Conservation (phyloP, 2,113 vertebrate species). For the Lepisosteus osseus region DNA sequence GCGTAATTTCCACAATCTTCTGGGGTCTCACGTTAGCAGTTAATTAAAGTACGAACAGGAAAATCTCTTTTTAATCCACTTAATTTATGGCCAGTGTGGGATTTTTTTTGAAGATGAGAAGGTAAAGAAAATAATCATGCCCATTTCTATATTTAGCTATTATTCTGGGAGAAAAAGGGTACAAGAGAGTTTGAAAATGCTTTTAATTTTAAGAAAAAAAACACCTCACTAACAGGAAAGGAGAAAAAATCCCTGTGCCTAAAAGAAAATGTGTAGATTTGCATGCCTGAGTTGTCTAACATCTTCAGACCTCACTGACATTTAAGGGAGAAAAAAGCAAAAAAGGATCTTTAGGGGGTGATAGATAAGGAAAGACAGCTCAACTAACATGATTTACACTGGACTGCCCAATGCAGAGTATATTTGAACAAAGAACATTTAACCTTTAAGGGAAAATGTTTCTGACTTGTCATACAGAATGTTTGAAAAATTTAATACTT, state of each 20-base stretch:
- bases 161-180: conserved; percentile 29
- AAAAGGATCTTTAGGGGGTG: conserved; percentile 47
- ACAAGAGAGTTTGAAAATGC: conserved; percentile 39
- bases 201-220: conserved; percentile 28
- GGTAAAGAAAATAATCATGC: conserved; percentile 33
- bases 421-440: conserved; percentile 44
- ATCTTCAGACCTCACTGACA: conserved; percentile 56
- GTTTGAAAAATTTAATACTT: conserved; percentile 50
- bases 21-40: neutral
- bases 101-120: neutral
- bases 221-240: conserved; percentile 41
- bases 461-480: conserved; percentile 55
- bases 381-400: conserved; percentile 60
- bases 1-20: neutral
- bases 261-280: conserved; percentile 57
- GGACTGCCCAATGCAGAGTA: conserved; percentile 44
- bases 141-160: conserved; percentile 61
- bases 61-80: neutral
- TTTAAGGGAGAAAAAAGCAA: conserved; percentile 55
- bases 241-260: conserved; percentile 42
- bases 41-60: neutral
- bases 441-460: conserved; percentile 52
- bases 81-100: neutral
- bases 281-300: conserved; percentile 57
- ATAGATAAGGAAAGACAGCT: conserved; percentile 59